Percentiles rank a stretch among this genome's conserved stretches.
phyloP scores from a whole-genome alignment of 2,888 invertebrate species.

The Cloeon dipterum region DNA sequence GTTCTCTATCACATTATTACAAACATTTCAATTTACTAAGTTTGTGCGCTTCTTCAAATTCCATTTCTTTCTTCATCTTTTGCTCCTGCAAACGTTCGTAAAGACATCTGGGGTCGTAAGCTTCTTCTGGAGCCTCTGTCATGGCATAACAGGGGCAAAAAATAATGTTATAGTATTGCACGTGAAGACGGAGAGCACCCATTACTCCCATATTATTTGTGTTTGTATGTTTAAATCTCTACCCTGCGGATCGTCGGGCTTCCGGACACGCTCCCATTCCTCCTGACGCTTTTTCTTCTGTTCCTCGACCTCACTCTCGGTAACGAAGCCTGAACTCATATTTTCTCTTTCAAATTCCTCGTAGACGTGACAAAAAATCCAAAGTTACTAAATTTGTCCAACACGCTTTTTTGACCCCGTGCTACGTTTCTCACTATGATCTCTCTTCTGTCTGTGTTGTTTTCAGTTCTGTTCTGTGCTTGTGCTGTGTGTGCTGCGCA shows the following conservation, averaged over 20 bases:
- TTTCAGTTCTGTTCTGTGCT: too few relatives aligned
- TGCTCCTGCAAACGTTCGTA: constrained; percentile 86
- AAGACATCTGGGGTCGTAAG: constrained; percentile 62
- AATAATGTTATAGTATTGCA: background rate
- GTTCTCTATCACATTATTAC: background rate
- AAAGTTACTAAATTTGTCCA: too few relatives aligned
- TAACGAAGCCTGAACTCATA: constrained; percentile 84
- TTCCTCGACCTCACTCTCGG: constrained; percentile 68
- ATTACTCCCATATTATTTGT: too few relatives aligned
- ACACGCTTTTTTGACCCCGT: too few relatives aligned
- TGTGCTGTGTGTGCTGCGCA: too few relatives aligned
- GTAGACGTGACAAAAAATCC: too few relatives aligned
- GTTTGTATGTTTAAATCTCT: too few relatives aligned
- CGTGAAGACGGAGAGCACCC: too few relatives aligned
- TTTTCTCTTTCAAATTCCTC: too few relatives aligned
- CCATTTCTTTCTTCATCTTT: constrained; percentile 70
- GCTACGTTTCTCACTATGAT: too few relatives aligned
- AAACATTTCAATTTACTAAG: constrained; percentile 41
- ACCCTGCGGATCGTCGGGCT: constrained; percentile 78
- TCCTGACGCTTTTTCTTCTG: constrained; percentile 61
- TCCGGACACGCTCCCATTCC: constrained; percentile 91
- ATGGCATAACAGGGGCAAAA: constrained; percentile 8
- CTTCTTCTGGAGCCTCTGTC: constrained; percentile 72
- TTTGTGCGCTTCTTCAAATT: constrained; percentile 87
- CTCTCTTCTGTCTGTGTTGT: too few relatives aligned